Evolutionary conservation across 2,113 vertebrate species (phyloP), one percentile per base, ranked within the genome.

Genomic region (Sakesphorus luctuosus): DNA sequence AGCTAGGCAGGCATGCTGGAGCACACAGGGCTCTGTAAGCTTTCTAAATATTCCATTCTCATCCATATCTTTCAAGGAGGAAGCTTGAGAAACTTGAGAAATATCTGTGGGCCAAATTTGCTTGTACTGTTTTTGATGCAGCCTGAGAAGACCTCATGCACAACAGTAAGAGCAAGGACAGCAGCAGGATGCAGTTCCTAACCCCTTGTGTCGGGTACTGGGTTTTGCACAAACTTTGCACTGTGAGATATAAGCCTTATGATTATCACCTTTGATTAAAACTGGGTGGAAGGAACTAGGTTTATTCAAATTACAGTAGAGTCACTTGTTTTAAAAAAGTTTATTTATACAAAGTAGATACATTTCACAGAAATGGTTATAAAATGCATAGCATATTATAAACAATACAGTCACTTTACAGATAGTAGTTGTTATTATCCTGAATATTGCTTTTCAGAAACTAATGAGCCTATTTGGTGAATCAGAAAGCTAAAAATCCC

Each of bases 321-420:
- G 29, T 29, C 1, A 0, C 35, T 69, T 68, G 63, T 62, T 97
- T 96, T 63, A 61, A 56, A 91, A 90, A 92, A 93, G 74, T 97
- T 98, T 98, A 98, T 97, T 97, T 93, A 97, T 96, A 97, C 71
- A 96, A 97, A 97, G 93, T 97, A 86, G 58, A 71, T 93, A 98
- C 98, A 98, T 98, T 98, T 98, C 98, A 98, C 94, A 98, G 98
- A 98, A 98, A 98, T 98, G 98, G 97, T 97, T 98, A 97, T 96
- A 98, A 98, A 97, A 97, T 96, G 89, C 95, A 97, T 93, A 96
- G 90, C 91, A 96, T 96, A 95, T 94, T 95, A 96, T 95, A 97
- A 96, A 96, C 94, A 96, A 55, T 94, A 95, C 90, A 89, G 84
- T 90, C 93, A 76, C 93, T 74, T 96, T 96, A 96, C 9, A 96